A percentile compares a stretch with the other conserved stretches of the same genome.
These are phyloP conservation scores for Neotoxoptera formosana DNA, from an alignment of 1,140 invertebrate species.

Conservation along the genomic window DNA sequence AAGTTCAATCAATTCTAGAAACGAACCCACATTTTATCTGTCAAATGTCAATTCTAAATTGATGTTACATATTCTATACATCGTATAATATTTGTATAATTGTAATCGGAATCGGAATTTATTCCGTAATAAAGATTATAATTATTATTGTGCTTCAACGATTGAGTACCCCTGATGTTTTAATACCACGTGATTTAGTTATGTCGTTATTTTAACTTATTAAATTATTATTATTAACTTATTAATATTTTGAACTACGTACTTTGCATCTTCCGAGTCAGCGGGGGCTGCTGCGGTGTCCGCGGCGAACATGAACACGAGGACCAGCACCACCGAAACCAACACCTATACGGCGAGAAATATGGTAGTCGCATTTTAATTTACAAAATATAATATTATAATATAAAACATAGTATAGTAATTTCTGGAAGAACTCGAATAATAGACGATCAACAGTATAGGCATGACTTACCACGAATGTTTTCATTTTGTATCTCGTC, in stretches of 20 bases:
- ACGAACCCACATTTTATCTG: too few relatives aligned
- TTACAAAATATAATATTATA: too few relatives aligned
- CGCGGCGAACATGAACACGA: background rate
- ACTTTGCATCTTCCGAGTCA: background rate
- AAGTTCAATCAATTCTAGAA: too few relatives aligned
- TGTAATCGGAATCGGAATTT: too few relatives aligned
- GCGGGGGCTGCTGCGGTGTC: background rate
- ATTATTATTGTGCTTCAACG: background rate
- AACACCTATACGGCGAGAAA: background rate
- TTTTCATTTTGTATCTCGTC: background rate
- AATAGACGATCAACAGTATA: too few relatives aligned
- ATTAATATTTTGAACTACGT: background rate
- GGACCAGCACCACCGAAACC: background rate
- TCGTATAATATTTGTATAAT: too few relatives aligned
- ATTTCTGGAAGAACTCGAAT: background rate
- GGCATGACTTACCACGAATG: background rate
- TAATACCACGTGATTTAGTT: background rate
- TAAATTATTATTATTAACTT: background rate
- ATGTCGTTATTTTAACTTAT: too few relatives aligned
- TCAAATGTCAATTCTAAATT: too few relatives aligned
- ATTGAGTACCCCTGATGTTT: too few relatives aligned
- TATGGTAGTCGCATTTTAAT: too few relatives aligned
- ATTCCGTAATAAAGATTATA: too few relatives aligned
- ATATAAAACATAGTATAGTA: background rate
- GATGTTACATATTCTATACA: too few relatives aligned